These are phyloP conservation scores for Caenorhabditis parvicauda DNA, from an alignment of 2,888 invertebrate species.

Conservation along the genomic window DNA sequence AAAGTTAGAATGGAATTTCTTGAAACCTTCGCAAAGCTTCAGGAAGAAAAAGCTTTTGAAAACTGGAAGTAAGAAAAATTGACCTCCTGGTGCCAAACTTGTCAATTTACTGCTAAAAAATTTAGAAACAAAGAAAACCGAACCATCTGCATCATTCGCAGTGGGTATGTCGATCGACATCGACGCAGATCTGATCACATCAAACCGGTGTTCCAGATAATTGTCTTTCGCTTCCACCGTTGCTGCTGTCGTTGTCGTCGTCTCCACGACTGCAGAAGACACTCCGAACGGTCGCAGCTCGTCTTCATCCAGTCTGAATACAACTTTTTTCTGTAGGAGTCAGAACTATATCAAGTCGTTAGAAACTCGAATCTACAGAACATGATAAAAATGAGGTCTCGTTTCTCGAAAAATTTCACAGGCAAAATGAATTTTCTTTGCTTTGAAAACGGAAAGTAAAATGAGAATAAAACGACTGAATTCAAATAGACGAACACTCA, in stretches of 20 bases:
- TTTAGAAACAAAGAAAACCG: no score
- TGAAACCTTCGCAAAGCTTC: no score
- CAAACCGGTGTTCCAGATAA: constrained; percentile 25
- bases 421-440: constrained; percentile 1
- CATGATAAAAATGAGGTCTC: neutral
- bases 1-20: no score
- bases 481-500: no score
- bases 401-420: no score
- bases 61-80: no score
- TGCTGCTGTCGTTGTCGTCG: constrained; percentile 12
- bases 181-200: constrained; percentile 16
- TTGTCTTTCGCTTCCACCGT: constrained; percentile 1
- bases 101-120: no score
- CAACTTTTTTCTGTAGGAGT: neutral
- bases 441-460: neutral
- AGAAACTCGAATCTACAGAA: constrained; percentile 2
- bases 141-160: no score
- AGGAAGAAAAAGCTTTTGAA: no score
- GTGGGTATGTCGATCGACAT: no score
- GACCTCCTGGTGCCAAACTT: no score
- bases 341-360: neutral
- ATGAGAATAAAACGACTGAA: neutral
- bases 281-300: constrained; percentile 35
- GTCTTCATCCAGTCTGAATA: constrained; percentile 19
- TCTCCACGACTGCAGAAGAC: no score